phyloP scores from a whole-genome alignment of 2,113 vertebrate species.

The Microtus pennsylvanicus region DNA sequence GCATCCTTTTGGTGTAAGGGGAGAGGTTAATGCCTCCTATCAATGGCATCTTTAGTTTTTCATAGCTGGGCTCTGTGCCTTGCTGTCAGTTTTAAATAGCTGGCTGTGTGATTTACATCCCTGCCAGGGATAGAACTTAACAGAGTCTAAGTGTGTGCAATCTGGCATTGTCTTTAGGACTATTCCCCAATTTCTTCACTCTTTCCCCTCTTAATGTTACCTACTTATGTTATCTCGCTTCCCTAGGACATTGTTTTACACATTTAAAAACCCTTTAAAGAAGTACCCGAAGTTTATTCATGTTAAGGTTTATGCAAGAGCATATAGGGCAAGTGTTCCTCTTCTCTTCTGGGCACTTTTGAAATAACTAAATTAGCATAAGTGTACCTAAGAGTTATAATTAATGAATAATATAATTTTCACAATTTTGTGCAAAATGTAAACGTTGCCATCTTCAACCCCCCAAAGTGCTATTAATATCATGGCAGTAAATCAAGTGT shows the following conservation, averaged over 20 bases:
- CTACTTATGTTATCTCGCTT: neutral
- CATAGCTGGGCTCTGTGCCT: neutral
- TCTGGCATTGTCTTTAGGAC: neutral
- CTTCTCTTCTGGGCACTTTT: neutral
- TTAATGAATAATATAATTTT: neutral
- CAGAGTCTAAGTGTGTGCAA: neutral
- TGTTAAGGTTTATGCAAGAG: neutral
- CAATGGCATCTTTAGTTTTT: constrained; percentile 36
- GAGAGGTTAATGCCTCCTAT: neutral
- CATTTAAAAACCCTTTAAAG: neutral
- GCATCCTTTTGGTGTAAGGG: neutral
- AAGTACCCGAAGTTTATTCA: neutral
- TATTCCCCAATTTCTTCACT: neutral
- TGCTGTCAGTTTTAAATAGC: constrained; percentile 11
- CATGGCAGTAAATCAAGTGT: neutral
- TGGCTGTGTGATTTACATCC: neutral
- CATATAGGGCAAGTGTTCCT: neutral
- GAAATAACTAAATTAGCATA: neutral
- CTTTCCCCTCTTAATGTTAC: neutral
- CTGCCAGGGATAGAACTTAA: neutral
- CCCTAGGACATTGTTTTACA: neutral
- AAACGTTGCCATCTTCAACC: neutral
- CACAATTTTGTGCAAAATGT: neutral
- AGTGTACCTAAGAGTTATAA: neutral
- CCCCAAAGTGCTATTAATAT: neutral